Evolutionary conservation across 64 coral and sea anemone genomes (phyloP).

Genomic region (Dendronephthya gigantea): DNA sequence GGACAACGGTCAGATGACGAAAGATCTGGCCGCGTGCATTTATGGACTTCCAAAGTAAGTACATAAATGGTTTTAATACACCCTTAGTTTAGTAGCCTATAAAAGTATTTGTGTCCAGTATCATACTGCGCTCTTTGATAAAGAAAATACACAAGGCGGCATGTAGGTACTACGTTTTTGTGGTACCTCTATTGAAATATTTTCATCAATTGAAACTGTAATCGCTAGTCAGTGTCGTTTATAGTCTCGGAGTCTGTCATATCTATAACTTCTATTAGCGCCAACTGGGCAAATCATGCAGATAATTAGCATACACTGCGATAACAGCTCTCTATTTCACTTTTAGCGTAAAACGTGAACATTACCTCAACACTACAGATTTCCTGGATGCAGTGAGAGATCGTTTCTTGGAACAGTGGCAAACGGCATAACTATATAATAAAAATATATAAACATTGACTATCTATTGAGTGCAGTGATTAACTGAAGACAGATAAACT

Average conservation of each 20-base stretch:
- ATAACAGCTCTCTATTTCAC: not conserved
- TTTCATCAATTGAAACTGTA: not conserved
- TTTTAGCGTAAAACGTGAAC: conserved; percentile 91
- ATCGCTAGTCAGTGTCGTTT: too few relatives aligned
- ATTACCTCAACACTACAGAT: conserved; percentile 73
- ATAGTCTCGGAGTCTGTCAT: too few relatives aligned
- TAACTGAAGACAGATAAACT: too few relatives aligned
- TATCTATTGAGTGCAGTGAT: too few relatives aligned
- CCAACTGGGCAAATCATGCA: not conserved
- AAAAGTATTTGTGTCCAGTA: not conserved
- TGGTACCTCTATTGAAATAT: not conserved
- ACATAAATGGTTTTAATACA: too few relatives aligned
- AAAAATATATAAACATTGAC: too few relatives aligned
- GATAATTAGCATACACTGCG: not conserved
- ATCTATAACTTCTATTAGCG: too few relatives aligned
- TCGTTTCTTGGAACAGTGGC: conserved; percentile 1
- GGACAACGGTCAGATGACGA: conserved; percentile 78
- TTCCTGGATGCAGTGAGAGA: conserved; percentile 51
- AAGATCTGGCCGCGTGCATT: conserved; percentile 97
- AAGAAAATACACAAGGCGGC: too few relatives aligned
- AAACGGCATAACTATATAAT: not conserved
- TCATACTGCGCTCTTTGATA: not conserved
- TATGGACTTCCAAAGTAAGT: conserved; percentile 85
- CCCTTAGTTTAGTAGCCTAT: too few relatives aligned
- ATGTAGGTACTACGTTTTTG: too few relatives aligned